A percentile compares a stretch with the other conserved stretches of the same genome.
Evolutionary conservation across 2,888 invertebrate species (phyloP).

Genomic region (Ophioninae sp.): DNA sequence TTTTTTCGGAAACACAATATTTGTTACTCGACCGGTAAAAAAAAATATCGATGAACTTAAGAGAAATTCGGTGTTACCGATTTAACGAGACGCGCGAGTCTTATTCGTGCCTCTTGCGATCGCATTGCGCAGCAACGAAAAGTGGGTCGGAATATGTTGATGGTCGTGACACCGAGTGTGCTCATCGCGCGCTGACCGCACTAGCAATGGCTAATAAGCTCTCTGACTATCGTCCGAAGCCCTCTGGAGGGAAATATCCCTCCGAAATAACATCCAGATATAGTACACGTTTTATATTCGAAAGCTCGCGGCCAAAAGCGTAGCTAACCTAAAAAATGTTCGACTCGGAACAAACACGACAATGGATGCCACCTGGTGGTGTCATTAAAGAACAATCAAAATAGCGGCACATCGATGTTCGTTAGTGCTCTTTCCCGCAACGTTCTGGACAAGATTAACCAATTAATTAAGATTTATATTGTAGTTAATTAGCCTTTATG

Average conservation of each 20-base stretch:
- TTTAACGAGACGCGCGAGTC: not conserved
- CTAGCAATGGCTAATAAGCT: slow-evolving; percentile 38
- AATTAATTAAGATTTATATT: not conserved
- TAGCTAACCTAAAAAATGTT: not conserved
- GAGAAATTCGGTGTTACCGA: not conserved
- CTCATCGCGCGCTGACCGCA: slow-evolving; percentile 54
- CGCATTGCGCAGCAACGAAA: slow-evolving; percentile 21
- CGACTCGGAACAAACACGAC: not conserved
- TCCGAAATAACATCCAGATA: slow-evolving; percentile 30
- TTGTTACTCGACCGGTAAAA: not conserved
- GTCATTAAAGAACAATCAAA: not conserved
- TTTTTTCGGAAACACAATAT: not conserved
- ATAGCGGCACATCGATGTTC: not conserved
- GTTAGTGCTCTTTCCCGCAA: not conserved
- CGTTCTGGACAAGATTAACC: not conserved
- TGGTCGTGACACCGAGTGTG: slow-evolving; percentile 38
- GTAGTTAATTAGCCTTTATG: not conserved
- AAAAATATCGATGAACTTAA: not conserved
- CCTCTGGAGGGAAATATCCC: slow-evolving; percentile 63
- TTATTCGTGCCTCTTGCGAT: not conserved
- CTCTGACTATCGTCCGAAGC: slow-evolving; percentile 54
- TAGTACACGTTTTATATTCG: not conserved
- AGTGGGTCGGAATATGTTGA: slow-evolving; percentile 41
- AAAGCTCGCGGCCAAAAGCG: slow-evolving; percentile 26
- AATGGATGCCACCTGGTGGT: not conserved